A percentile compares a stretch with the other conserved stretches of the same genome.
phyloP scores from a whole-genome alignment of 2,113 vertebrate genomes.

The Ivindomyrus marchei region DNA sequence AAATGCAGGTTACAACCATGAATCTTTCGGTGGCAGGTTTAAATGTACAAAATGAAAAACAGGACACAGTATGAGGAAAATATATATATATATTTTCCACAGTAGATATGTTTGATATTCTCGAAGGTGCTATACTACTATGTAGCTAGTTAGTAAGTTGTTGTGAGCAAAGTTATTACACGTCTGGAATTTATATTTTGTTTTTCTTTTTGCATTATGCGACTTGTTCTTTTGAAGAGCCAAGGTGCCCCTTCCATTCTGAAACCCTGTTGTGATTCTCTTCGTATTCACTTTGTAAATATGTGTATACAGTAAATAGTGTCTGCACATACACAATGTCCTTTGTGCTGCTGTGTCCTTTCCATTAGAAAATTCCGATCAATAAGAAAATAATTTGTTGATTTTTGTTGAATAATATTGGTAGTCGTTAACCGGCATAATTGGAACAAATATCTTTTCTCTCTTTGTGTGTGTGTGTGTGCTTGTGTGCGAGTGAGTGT shows the following conservation, averaged over 20 bases:
- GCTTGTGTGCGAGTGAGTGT: not conserved
- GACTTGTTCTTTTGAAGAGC: not conserved
- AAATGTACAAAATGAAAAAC: not conserved
- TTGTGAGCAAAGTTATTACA: not conserved
- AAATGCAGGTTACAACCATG: not conserved
- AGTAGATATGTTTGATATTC: not conserved
- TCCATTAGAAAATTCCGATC: not conserved
- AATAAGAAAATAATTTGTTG: not conserved
- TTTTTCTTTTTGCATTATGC: not conserved
- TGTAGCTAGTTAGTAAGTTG: not conserved
- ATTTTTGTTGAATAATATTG: not conserved
- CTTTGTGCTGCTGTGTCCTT: not conserved
- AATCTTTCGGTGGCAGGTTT: not conserved
- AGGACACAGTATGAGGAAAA: not conserved
- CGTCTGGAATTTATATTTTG: not conserved
- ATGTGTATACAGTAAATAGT: not conserved
- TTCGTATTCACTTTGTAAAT: not conserved
- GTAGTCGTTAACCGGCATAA: not conserved
- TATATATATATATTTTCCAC: not conserved
- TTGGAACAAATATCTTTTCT: not conserved
- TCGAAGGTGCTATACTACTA: not conserved
- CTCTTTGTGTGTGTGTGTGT: not conserved
- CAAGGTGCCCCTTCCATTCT: not conserved
- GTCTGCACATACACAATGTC: not conserved
- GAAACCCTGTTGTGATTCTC: not conserved